Base-by-base conservation (phyloP, 2,113 vertebrate genomes). In the Chloebia gouldiae region DNA sequence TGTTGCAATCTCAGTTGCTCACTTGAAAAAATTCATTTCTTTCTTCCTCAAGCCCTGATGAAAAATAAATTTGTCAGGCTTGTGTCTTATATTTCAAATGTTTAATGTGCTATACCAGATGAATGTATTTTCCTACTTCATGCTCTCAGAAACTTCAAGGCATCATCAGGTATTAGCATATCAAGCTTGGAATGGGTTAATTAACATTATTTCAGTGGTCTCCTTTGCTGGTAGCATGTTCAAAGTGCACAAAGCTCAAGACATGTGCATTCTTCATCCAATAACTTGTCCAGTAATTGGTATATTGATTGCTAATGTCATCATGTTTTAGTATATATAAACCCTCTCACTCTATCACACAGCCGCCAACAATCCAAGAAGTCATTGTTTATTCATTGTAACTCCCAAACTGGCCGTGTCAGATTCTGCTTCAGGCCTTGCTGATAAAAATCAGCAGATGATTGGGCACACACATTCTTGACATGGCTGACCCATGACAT, bases 401-500 rank as follows among this genome's bases (percentile, higher is more conserved):
- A 98, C 98, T 98, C 98, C 98, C 98, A 98, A 98, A 99, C 98
- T 98, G 98, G 98, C 98, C 97, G 98, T 99, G 98, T 99, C 98
- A 98, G 98, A 98, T 98, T 98, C 98, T 98, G 98, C 99, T 99
- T 97, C 98, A 98, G 98, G 98, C 98, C 97, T 96, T 91, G 91
- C 98, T 98, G 99, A 99, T 99, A 99, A 99, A 98, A 98, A 99
- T 99, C 99, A 99, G 98, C 95, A 98, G 99, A 99, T 99, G 99
- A 99, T 99, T 99, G 99, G 99, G 98, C 97, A 96, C 98, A 99
- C 99, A 99, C 99, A 99, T 99, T 99, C 99, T 99, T 99, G 99
- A 99, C 99, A 99, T 99, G 99, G 98, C 98, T 99, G 99, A 99
- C 99, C 99, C 98, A 98, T 99, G 99, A 99, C 99, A 99, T 99